Evolutionary conservation across 2,888 invertebrate species (phyloP), one percentile per base, ranked within the genome.

Genomic region (Catocala fraxini): DNA sequence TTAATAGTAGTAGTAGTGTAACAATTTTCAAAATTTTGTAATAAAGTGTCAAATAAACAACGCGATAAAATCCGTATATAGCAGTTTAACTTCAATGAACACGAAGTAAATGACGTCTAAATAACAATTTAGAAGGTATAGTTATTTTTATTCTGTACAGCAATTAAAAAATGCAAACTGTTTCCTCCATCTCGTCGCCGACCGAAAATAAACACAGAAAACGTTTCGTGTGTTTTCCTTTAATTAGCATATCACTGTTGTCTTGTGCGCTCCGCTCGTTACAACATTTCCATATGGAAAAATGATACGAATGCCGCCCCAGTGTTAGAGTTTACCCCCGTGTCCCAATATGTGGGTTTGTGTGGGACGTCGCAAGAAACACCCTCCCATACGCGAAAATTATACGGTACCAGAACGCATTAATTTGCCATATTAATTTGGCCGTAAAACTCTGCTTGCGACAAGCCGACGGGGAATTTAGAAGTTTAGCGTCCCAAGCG

Each of bases 401-500:
- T 94, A 94, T 94, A 92, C 94, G 87, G 89, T 89, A 84, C 81
- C 83, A 88, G 82, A 85, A 88, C 91, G 93, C 94, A 94, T 94
- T 94, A 94, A 94, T 94, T 94, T 94, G 94, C 94, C 91, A 94
- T 94, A 94, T 94, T 94, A 94, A 94, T 94, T 94, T 94, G 89
- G 91, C 91, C 90, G 94, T 94, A 94, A 94, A 94, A 94, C 93
- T 94, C 93, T 92, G 94, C 76, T 90, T 86, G 91, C 93, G 94
- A 93, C 93, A 91, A 89, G 91, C 80, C 87, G 77, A 79, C 80
- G 82, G 89, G 93, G 93, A 90, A 91, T 92, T 90, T 84, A 73
- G 86, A 93, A 94, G 90, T 93, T 94, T 86, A 70, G 70, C 88
- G 89, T 92, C 94, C 93, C 93, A 81, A 79, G 92, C 89, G 92